Base-by-base conservation (phyloP, 2,113 vertebrate genomes). In the Oncorhynchus clarkii region DNA sequence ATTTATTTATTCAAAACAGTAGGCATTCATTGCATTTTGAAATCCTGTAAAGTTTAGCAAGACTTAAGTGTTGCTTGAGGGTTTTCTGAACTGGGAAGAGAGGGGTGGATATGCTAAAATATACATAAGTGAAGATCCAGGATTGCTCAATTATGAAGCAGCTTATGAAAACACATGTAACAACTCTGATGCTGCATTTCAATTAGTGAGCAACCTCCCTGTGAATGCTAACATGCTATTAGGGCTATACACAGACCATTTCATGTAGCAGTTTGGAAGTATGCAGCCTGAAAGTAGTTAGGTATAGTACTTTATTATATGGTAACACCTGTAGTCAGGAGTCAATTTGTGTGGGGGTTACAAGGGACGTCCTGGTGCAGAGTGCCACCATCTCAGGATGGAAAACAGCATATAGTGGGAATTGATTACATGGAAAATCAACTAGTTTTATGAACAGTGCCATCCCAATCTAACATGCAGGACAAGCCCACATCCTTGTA, bases 81-180 rank as follows among this genome's bases (percentile, higher is more conserved):
- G 27, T 3, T 22, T 27, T 69, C 27, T 60, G n/a, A 24, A 67
- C 48, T 3, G 31, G 34, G 60, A 49, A 48, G 70, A 78, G 70
- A 57, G 67, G 29, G 34, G 69, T 59, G n/a, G 22, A 73, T 24
- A 24, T 78, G 22, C 24, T 78, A 20, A 80, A 78, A 76, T 78
- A 81, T 78, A 73, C 65, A 84, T 60, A 79, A 66, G 75, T 31
- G 12, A 24, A 78, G 75, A 78, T 45, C 66, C 45, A 54, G 39
- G 73, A 73, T 62, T 64, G 16, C 48, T 77, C 78, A 77, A 68
- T 77, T 83, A 77, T 72, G 75, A 51, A 77, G 57, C 20, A 60
- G 74, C 74, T 77, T 5, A 13, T 24, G 22, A 27, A 26, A 49
- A 74, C 71, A 83, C 71, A 14, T 4, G 26, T 29, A 72, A 76